A percentile compares a stretch with the other conserved stretches of the same genome.
Evolutionary conservation across 2,888 invertebrate species (phyloP).

Genomic region (Zelleria hepariella): DNA sequence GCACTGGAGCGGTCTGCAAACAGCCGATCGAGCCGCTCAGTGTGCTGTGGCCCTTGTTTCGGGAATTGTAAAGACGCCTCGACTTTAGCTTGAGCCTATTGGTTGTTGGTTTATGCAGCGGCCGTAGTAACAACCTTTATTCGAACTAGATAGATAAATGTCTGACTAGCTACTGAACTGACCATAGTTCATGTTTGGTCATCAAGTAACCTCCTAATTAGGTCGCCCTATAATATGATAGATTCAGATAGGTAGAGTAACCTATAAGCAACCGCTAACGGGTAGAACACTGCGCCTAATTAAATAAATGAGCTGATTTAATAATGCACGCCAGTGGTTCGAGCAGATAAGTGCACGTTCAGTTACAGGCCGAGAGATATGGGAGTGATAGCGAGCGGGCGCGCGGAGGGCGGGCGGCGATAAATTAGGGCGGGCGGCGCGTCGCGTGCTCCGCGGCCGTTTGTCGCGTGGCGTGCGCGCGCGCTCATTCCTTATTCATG

Average conservation of each 20-base stretch:
- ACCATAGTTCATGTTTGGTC: too few relatives aligned
- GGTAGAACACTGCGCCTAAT: background rate
- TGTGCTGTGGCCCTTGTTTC: background rate
- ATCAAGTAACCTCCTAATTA: too few relatives aligned
- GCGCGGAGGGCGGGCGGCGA: conserved; percentile 42
- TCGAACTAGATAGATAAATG: too few relatives aligned
- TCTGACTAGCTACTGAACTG: too few relatives aligned
- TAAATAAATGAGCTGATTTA: conserved; percentile 5
- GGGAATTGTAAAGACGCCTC: background rate
- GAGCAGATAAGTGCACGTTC: conserved; percentile 18
- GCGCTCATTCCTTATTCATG: conserved; percentile 70
- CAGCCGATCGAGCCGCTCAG: conserved; percentile 22
- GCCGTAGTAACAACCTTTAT: too few relatives aligned
- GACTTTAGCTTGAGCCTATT: background rate
- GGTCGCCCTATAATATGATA: too few relatives aligned
- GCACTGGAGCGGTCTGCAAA: conserved; percentile 49
- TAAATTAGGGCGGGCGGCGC: conserved; percentile 40
- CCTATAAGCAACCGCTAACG: too few relatives aligned
- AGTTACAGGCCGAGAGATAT: conserved; percentile 43
- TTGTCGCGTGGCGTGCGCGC: conserved; percentile 60
- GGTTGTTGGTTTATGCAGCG: background rate
- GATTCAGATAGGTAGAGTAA: too few relatives aligned
- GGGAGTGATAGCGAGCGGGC: conserved; percentile 21
- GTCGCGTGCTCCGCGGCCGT: conserved; percentile 46
- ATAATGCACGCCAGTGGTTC: conserved; percentile 16